Base-by-base conservation (phyloP, 2,888 invertebrate species). In the Plagiodera versicolora region DNA sequence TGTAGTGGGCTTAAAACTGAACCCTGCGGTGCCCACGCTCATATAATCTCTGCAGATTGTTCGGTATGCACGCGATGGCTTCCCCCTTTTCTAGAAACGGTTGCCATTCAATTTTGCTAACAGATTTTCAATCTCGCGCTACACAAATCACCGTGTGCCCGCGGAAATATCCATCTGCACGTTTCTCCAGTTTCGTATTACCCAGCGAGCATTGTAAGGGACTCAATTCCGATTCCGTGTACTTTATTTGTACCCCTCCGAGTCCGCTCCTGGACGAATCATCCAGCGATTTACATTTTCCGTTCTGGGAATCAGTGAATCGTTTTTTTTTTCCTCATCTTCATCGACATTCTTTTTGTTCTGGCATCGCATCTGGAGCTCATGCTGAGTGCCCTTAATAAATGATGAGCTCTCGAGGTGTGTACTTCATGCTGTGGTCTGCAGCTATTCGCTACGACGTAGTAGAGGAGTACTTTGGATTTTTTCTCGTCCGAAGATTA, bases 361-460 rank as follows among this genome's bases (percentile, higher is more conserved):
- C 52, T 32, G n/a, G 39, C 57, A 39, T 11, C 39, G 24, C 44
- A 20, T 51, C 30, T 58, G 46, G 46, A 58, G 45, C 46, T 32
- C 20, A 8, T 52, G 52, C 61, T 64, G 62, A 68, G 68, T 68
- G 64, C 57, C 63, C 58, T 65, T 64, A 67, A 67, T 67, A 67
- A 67, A 61, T 65, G 63, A 67, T 64, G 65, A 65, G 59, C 50
- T 55, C 46, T 61, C 60, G 59, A 14, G 39, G 54, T 51, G 56
- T 19, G 30, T 54, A 24, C 45, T 44, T 46, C 19, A 32, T 63
- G 60, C 47, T 63, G 60, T 50, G 63, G 63, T 54, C 57, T 53
- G 58, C 35, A 16, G n/a, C 59, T 59, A 39, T 39, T 48, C 58
- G 20, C 17, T 14, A 3, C 14, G 39, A 14, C 6, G 14, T 39